phyloP scores from a whole-genome alignment of 92 coral and sea anemone species.

The Parazoanthus atlanticus region DNA sequence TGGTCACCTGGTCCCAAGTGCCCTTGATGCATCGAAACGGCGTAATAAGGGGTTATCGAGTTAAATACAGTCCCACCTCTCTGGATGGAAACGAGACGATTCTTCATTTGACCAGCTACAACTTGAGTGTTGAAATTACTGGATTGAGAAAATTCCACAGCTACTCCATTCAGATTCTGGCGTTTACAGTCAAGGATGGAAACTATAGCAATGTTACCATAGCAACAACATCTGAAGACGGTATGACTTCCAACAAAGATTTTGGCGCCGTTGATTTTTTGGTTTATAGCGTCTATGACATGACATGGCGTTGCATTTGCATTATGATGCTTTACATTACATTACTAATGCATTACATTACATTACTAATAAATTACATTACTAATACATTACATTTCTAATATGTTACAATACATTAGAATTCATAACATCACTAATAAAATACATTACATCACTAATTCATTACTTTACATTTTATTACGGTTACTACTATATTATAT shows the following conservation, averaged over 20 bases:
- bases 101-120: not conserved
- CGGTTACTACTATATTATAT: no score
- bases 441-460: no score
- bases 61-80: not conserved
- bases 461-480: no score
- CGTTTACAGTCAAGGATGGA: not conserved
- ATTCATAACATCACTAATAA: no score
- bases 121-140: not conserved
- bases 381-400: no score
- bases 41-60: constrained; percentile 1
- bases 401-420: no score
- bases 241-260: not conserved
- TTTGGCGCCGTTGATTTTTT: no score
- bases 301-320: no score
- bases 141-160: constrained; percentile 17
- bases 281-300: no score
- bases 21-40: constrained; percentile 20
- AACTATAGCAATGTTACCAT: not conserved
- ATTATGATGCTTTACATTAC: no score
- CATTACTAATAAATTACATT: no score
- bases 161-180: constrained; percentile 6
- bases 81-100: not conserved
- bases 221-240: not conserved
- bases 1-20: constrained; percentile 37
- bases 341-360: no score